phyloP scores from a whole-genome alignment of 2,113 vertebrate genomes.

The Stegostoma tigrinum region DNA sequence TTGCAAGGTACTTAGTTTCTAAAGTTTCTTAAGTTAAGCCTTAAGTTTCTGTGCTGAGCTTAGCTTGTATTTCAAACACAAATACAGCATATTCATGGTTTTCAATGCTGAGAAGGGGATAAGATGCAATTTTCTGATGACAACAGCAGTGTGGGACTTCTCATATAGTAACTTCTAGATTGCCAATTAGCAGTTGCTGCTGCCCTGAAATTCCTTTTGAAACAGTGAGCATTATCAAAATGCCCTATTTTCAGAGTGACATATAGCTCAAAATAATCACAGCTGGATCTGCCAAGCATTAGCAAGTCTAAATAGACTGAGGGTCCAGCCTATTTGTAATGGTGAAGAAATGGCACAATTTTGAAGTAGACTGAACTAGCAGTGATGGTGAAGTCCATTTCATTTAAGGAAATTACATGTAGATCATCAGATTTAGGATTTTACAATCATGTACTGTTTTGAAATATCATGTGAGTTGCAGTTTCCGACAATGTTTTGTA shows the following conservation, averaged over 20 bases:
- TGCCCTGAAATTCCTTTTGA: background rate
- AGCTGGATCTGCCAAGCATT: background rate
- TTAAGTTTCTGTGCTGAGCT: background rate
- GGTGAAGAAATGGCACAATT: background rate
- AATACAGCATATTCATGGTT: background rate
- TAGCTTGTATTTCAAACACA: background rate
- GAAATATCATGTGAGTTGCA: background rate
- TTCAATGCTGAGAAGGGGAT: background rate
- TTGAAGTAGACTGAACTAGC: background rate
- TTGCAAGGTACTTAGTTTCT: background rate
- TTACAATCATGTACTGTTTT: background rate
- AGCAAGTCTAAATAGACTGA: background rate
- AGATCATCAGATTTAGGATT: background rate
- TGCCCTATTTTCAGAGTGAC: background rate
- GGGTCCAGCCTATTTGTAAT: background rate
- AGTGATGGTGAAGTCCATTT: background rate
- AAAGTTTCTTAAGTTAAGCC: too few relatives aligned
- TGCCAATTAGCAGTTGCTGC: background rate
- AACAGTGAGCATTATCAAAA: background rate
- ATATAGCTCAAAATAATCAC: background rate
- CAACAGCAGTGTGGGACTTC: background rate
- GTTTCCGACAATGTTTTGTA: background rate
- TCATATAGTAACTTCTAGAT: background rate
- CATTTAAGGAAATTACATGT: background rate
- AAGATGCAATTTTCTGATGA: background rate